Conservation (phyloP, 2,113 vertebrate species). For the Conger conger region DNA sequence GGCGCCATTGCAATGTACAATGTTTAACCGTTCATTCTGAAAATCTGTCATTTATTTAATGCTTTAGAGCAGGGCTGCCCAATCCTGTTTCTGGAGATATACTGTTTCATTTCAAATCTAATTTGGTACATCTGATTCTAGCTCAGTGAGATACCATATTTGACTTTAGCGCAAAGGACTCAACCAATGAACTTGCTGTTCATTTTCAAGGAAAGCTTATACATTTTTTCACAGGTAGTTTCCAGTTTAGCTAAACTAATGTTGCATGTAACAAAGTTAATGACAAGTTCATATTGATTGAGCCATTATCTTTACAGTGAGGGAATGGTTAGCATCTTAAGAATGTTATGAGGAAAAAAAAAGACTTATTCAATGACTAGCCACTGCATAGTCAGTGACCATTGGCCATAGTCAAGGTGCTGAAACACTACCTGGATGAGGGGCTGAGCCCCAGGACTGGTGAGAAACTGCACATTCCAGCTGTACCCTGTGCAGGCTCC, state of each 20-base stretch:
- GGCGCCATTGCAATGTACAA: background rate
- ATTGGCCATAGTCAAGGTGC: background rate
- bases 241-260: too few relatives aligned
- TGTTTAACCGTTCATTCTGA: background rate
- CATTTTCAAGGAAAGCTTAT: too few relatives aligned
- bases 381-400: too few relatives aligned
- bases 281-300: background rate
- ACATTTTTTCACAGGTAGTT: too few relatives aligned
- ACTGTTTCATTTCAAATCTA: too few relatives aligned
- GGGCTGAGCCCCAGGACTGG: constrained; percentile 66
- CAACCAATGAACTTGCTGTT: background rate
- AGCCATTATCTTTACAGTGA: background rate
- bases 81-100: too few relatives aligned
- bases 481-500: constrained; percentile 63
- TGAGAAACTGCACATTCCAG: constrained; percentile 72
- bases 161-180: too few relatives aligned
- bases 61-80: too few relatives aligned
- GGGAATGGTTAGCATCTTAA: background rate
- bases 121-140: too few relatives aligned
- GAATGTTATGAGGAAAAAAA: background rate
- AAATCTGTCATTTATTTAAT: background rate
- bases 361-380: background rate
- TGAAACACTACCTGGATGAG: constrained; percentile 68
- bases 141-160: too few relatives aligned
- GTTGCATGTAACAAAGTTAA: background rate